A percentile compares a stretch with the other conserved stretches of the same genome.
Evolutionary conservation across 1,140 invertebrate genomes (phyloP).

Genomic region (Ostrea edulis): DNA sequence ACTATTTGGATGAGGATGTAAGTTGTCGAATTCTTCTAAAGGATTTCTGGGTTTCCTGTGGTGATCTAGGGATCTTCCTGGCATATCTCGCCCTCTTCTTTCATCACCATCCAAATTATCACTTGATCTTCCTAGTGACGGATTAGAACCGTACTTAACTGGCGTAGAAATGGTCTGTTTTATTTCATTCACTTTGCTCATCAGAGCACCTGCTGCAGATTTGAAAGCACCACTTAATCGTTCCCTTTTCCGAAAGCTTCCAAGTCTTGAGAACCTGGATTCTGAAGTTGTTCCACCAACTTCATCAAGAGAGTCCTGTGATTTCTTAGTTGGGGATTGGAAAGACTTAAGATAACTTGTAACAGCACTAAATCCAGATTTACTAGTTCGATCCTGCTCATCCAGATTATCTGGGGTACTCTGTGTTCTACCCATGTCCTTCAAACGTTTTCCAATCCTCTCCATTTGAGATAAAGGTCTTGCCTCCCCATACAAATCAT

Average conservation of each 20-base stretch:
- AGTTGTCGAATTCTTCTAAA: conserved; percentile 13
- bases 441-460: conserved; percentile 59
- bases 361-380: conserved; percentile 45
- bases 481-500: background rate
- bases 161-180: conserved; percentile 89
- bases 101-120: conserved; percentile 49
- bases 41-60: conserved; percentile 17
- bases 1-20: conserved; percentile 17
- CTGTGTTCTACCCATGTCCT: conserved; percentile 68
- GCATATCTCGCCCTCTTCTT: conserved; percentile 48
- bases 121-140: conserved; percentile 57
- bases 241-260: conserved; percentile 70
- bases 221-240: conserved; percentile 74
- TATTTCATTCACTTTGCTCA: conserved; percentile 92
- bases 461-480: conserved; percentile 60
- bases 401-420: conserved; percentile 65
- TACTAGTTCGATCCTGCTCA: conserved; percentile 32
- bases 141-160: conserved; percentile 68
- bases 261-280: conserved; percentile 57
- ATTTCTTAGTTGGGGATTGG: conserved; percentile 57
- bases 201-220: conserved; percentile 89
- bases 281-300: conserved; percentile 46
- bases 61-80: conserved; percentile 6
- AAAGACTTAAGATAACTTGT: conserved; percentile 50
- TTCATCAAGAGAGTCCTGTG: conserved; percentile 61